phyloP scores from a whole-genome alignment of 2,113 vertebrate species.

The Corythaixoides concolor region DNA sequence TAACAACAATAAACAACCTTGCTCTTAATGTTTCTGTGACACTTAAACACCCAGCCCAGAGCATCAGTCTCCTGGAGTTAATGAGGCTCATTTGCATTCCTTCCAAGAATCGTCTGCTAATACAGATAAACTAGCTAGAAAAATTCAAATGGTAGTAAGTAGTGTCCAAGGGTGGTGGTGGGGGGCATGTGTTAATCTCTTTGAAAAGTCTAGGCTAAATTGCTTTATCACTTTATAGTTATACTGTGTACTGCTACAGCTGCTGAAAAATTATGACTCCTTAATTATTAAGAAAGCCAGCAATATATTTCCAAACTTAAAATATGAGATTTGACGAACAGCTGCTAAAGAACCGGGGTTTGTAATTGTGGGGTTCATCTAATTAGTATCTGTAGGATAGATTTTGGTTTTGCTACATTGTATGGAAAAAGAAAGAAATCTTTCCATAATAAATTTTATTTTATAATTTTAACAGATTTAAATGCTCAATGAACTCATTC shows the following conservation, averaged over 20 bases:
- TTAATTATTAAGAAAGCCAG: neutral
- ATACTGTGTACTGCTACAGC: neutral
- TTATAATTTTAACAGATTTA: neutral
- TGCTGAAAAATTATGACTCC: neutral
- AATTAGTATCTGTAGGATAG: neutral
- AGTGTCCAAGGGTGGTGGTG: neutral
- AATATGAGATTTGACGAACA: neutral
- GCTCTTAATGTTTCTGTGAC: neutral
- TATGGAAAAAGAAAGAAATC: neutral
- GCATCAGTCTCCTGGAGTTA: slow-evolving; percentile 3
- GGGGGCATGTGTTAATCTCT: neutral
- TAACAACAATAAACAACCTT: slow-evolving; percentile 14
- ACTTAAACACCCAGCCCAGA: neutral
- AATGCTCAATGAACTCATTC: neutral
- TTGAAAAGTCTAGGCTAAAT: neutral
- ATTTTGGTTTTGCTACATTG: neutral
- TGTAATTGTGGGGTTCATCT: neutral
- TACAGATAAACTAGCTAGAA: neutral
- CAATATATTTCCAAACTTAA: neutral
- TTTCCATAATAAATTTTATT: neutral
- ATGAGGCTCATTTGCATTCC: slow-evolving; percentile 34
- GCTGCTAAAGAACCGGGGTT: neutral
- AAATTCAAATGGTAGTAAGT: neutral
- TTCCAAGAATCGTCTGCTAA: neutral
- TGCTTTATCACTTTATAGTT: neutral